Evolutionary conservation across 2,113 vertebrate species (phyloP), one percentile per base, ranked within the genome.

Genomic region (Cavia porcellus): DNA sequence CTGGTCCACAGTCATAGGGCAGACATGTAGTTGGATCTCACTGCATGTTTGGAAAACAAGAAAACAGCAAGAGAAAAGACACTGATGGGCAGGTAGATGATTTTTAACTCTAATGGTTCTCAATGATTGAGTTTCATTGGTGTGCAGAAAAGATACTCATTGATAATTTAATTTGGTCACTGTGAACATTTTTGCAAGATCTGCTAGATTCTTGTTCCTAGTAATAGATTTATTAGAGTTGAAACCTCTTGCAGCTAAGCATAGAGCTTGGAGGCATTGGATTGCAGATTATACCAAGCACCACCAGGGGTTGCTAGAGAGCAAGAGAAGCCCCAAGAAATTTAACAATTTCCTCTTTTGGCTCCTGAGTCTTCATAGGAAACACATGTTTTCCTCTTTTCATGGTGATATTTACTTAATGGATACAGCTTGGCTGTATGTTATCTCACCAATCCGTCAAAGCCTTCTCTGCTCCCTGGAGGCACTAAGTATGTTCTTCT

Each of bases 261-360:
- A 30, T 25, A 0, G 6, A 17, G 17, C 30, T 28, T 94, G 35
- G 38, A 84, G 86, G 55, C n/a, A 2, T 30, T 38, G 42, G 47
- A 25, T 61, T 95, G 97, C 87, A 96, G 85, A 28, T 87, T 57
- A 66, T 86, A 12, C 35, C 13, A 66, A 68, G 55, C 24, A 81
- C 97, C 98, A 98, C 97, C 83, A 98, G 98, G 97, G 97, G 97
- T 0, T 95, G 97, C 97, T 97, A 96, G 86, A 97, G 90, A 98
- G 97, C 94, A 98, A 80, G 5, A 92, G 93, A 97, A 90, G 14
- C 14, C 4, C 57, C 30, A 55, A 86, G 70, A 79, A 86, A 42
- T 77, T 93, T 86, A 38, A 90, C 38, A 47, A 52, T 47, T 55
- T 64, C 32, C 24, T 75, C 10, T 57, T 55, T 80, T 11, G 77